Evolutionary conservation across 1,140 invertebrate species (phyloP).

Genomic region (Meloidogyne exigua): DNA sequence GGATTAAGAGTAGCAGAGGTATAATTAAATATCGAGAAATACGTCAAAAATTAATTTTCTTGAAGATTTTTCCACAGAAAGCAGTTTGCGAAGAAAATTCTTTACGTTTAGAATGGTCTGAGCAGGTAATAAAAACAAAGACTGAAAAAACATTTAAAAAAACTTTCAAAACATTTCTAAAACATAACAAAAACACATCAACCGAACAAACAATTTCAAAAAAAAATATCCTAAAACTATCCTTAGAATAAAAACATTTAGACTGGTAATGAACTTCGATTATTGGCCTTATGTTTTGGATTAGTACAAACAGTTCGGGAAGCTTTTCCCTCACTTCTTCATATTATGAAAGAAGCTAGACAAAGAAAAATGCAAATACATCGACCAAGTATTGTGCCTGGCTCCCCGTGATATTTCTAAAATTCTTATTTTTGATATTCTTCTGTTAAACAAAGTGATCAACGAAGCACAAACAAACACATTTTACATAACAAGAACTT

Average conservation of each 20-base stretch:
- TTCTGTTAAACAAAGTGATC: neutral
- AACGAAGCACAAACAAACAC: neutral
- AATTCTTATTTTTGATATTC: no score
- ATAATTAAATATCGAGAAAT: neutral
- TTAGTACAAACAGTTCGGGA: conserved; percentile 53
- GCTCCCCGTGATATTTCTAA: neutral
- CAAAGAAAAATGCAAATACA: conserved; percentile 30
- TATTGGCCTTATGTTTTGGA: conserved; percentile 51
- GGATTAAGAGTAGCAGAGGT: conserved; percentile 44
- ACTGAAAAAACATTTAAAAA: neutral
- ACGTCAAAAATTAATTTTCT: neutral
- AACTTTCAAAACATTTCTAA: neutral
- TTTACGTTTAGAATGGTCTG: conserved; percentile 43
- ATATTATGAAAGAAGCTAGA: conserved; percentile 40
- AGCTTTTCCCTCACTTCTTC: conserved; percentile 51
- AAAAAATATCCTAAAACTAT: no score
- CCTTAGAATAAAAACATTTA: neutral
- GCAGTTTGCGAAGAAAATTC: conserved; percentile 51
- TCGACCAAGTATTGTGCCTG: neutral
- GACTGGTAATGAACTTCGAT: conserved; percentile 41
- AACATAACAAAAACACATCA: neutral
- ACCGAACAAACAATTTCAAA: no score
- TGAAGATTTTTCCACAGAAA: conserved; percentile 43
- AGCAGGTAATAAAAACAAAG: conserved; percentile 24
- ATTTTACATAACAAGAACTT: neutral